These are phyloP conservation scores for Sericinus montela DNA, from an alignment of 2,888 invertebrate genomes.

Conservation along the genomic window DNA sequence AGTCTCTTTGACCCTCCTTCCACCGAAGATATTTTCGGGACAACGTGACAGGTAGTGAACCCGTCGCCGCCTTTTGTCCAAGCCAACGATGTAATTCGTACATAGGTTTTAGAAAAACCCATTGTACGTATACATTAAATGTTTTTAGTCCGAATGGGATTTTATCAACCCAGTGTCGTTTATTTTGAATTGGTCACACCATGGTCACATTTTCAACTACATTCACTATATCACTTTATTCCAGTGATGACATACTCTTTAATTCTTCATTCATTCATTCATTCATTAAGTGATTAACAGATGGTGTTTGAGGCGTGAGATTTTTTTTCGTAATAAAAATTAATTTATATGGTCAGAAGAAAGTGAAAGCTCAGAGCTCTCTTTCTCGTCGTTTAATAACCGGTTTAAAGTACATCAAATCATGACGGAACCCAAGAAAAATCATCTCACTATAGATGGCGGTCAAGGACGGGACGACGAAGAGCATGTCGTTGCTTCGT, in stretches of 20 bases:
- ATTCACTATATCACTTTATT: too few species aligned
- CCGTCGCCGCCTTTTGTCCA: too few species aligned
- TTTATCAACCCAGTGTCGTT: too few species aligned
- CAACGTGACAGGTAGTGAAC: too few species aligned
- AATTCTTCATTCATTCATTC: conserved; percentile 2
- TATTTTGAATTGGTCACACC: too few species aligned
- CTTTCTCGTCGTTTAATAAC: conserved; percentile 27
- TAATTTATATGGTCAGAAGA: conserved; percentile 6
- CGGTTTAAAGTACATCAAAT: conserved; percentile 26
- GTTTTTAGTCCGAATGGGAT: too few species aligned
- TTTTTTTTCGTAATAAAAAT: neutral
- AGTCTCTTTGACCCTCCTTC: too few species aligned
- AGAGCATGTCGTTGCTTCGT: conserved; percentile 63
- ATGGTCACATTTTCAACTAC: too few species aligned
- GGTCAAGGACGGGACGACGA: conserved; percentile 67
- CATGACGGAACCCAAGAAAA: conserved; percentile 68
- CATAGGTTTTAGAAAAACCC: too few species aligned
- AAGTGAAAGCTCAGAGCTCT: conserved; percentile 27
- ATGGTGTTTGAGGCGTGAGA: conserved; percentile 20
- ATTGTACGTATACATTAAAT: too few species aligned
- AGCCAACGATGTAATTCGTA: too few species aligned
- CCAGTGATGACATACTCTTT: neutral
- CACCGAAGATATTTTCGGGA: too few species aligned
- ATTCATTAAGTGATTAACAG: conserved; percentile 21
- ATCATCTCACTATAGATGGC: conserved; percentile 65